Base-by-base conservation (phyloP, 2,888 invertebrate species). In the Synergus laeviventris region DNA sequence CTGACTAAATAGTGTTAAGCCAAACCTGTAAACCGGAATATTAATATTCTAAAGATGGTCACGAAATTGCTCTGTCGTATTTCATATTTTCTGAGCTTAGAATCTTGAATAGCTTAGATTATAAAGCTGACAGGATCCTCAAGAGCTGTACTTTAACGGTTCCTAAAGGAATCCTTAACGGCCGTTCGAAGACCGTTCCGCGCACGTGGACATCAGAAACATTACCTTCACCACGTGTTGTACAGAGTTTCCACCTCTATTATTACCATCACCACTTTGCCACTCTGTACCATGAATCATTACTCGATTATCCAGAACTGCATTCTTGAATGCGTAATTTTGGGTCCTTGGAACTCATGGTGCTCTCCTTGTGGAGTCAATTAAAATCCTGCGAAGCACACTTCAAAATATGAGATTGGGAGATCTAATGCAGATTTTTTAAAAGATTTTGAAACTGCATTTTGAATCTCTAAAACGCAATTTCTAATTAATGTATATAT, bases 111-210 rank as follows among this genome's bases (percentile, higher is more conserved):
- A 14, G 5, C 56, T 56, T 56, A 21, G 21, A 56, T 56, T 21
- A 56, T 56, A 56, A 21, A 56, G 39, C n/a, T 64, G 70, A 31
- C 70, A 49, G 24, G 70, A 36, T 70, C 16, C 18, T 70, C 31
- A 70, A 70, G 76, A 76, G 75, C 77, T 76, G 81, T 81, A 76
- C 77, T 75, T 76, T 79, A 78, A 81, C 79, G 78, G 78, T 79
- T 76, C 18, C 73, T 70, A 66, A 24, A 56, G 74, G 77, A 54
- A 31, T 31, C 73, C 64, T 54, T 79, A 78, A 81, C 81, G 77
- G 79, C 78, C 74, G 62, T 75, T 31, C 62, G 61, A 77, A 49
- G 75, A 78, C 62, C 74, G 49, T 66, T 66, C 66, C 66, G 59
- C 56, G 73, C 73, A 49, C 54, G 54, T 36, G 73, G 56, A 73